Evolutionary conservation across 2,888 invertebrate species (phyloP), one percentile per base, ranked within the genome.

Genomic region (Polyommatus iphigenia): DNA sequence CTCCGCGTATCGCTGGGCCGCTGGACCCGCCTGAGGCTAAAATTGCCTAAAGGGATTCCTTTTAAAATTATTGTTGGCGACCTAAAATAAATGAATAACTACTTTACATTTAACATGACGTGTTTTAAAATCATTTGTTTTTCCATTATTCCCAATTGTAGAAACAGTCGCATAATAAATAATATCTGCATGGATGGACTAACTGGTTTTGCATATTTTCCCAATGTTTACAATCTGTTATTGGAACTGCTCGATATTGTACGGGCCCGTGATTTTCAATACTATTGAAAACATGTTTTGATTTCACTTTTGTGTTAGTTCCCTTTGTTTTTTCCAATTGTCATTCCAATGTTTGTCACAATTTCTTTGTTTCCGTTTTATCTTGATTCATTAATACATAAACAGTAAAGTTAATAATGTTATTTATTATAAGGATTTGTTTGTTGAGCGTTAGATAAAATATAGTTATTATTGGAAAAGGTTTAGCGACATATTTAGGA

Each of bases 201-300:
- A 67, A 32, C 67, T 32, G 29, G 29, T 29, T 67, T 67, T 67
- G 29, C 67, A 67, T 67, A 67, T 29, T 62, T 62, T 67, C 15
- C 67, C 67, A 67, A 67, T 67, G 67, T 67, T 67, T 67, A 67
- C 29, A 67, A 67, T 29, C 67, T 32, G 67, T 29, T 67, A 67
- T 29, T 67, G 67, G 15, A 29, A 20, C 67, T 15, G 24, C 13
- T 29, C 62, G 62, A 62, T 24, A 18, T 67, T 67, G 67, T 67
- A 67, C 29, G 67, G 67, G 67, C 29, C 6, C 67, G 67, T 67
- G 67, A 67, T 67, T 67, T 67, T 67, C 67, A 67, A 67, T 67
- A 67, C 29, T 32, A 67, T 29, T 67, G 7, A 67, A 67, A 67
- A 67, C 67, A 32, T 32, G 32, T 67, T 67, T 32, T 32, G 67